phyloP scores from a whole-genome alignment of 92 coral and sea anemone species.

The Heliopora coerulea region DNA sequence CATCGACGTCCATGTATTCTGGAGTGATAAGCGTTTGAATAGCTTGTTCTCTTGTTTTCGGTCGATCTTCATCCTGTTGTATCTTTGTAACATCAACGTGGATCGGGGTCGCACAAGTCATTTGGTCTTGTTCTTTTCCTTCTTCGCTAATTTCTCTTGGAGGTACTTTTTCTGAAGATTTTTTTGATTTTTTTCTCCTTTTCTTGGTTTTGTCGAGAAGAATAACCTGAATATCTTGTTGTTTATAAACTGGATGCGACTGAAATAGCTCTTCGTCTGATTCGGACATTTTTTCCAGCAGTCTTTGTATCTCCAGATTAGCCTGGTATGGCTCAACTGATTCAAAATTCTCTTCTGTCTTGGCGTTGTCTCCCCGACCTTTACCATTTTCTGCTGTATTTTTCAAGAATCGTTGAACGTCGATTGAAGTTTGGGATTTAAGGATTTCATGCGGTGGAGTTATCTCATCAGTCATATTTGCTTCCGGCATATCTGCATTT shows the following conservation, averaged over 20 bases:
- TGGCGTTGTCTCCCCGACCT: neutral
- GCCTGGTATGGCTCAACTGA: conserved; percentile 19
- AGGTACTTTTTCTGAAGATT: neutral
- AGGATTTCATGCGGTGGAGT: neutral
- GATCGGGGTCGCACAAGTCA: neutral
- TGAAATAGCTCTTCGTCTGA: conserved; percentile 13
- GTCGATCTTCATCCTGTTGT: neutral
- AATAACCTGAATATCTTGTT: conserved; percentile 12
- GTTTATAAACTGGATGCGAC: neutral
- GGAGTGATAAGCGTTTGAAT: conserved; percentile 20
- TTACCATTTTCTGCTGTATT: neutral
- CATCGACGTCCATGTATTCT: conserved; percentile 16
- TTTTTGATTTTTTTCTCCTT: conserved; percentile 23
- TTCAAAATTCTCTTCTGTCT: neutral
- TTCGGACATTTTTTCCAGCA: conserved; percentile 13
- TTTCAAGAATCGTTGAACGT: conserved; percentile 4
- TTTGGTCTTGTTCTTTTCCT: neutral
- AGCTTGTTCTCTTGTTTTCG: conserved; percentile 17
- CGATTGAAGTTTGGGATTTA: neutral
- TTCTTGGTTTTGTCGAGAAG: conserved; percentile 29
- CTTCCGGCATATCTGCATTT: neutral
- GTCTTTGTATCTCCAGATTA: conserved; percentile 27
- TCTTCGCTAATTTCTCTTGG: no score
- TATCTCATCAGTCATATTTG: neutral
- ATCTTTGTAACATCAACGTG: neutral